Base-by-base conservation (phyloP, 1,140 invertebrate species). In the Pseudomyrmex dendroicus region DNA sequence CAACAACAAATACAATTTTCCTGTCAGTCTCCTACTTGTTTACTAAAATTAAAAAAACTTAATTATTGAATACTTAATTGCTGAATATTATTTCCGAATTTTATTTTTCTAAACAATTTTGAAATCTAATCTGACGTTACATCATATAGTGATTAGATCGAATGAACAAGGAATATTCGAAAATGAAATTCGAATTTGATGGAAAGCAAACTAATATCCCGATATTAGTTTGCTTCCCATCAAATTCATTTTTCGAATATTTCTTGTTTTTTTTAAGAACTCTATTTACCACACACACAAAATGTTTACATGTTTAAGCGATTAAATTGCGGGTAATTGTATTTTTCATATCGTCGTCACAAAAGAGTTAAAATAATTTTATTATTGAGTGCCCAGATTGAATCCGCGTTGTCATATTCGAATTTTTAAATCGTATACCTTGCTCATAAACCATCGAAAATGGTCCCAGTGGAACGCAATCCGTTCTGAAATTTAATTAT, bases 401-500 rank as follows among this genome's bases (percentile, higher is more conserved):
- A 80, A 61, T 59, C 0, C 35, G 35, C 20, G 22, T 35, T 70
- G 54, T 70, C 15, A 50, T 35, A 50, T 80, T 25, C 25, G 25
- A 25, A 25, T 25, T 25, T 70, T 72, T n/a, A 10, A 48, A 72
- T 80, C 72, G 66, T 70, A 44, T 70, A 44, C 15, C 35, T n/a
- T 64, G 35, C 9, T 77, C 20, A 59, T 35, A 72, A 72, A 80
- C 59, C 52, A 80, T 72, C 59, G 76, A 22, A 72, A 72, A 72
- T 72, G 59, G 22, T 35, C 56, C 15, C n/a, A 7, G n/a, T n/a
- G 54, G 44, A 48, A 72, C 17, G 66, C 54, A 80, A 72, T 72
- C 20, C 46, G 50, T 80, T 50, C 50, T 3, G 44, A 22, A 80
- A 80, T 80, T 80, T 80, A 80, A 80, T 80, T 80, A 70, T 52